phyloP scores from a whole-genome alignment of 2,888 invertebrate genomes.

The Drosophila birchii region DNA sequence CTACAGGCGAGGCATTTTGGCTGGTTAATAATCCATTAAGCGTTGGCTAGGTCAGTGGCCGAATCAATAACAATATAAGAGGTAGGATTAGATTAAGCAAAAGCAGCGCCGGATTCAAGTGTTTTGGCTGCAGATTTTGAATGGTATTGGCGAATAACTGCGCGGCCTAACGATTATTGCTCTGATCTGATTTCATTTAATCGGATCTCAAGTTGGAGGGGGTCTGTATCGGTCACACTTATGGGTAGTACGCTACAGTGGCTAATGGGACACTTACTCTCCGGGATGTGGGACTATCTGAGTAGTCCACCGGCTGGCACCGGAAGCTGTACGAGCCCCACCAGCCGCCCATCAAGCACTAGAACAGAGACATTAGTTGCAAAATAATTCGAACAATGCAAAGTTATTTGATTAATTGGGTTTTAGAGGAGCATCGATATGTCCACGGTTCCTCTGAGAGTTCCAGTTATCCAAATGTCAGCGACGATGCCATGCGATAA shows the following conservation, averaged over 20 bases:
- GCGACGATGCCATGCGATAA: slow-evolving; percentile 38
- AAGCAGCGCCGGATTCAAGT: slow-evolving; percentile 17
- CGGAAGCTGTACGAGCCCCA: slow-evolving; percentile 94
- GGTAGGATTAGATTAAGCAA: slow-evolving; percentile 43
- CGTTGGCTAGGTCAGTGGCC: slow-evolving; percentile 33
- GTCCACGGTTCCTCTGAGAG: slow-evolving; percentile 13
- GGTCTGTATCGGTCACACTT: slow-evolving; percentile 19
- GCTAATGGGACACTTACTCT: slow-evolving; percentile 89
- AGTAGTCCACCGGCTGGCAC: slow-evolving; percentile 96
- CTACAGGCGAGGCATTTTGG: slow-evolving; percentile 41
- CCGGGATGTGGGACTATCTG: slow-evolving; percentile 90
- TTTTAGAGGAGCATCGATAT: background rate
- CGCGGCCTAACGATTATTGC: slow-evolving; percentile 4
- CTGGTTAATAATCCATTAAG: slow-evolving; percentile 42
- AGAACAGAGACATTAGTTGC: slow-evolving; percentile 83
- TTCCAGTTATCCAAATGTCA: slow-evolving; percentile 53
- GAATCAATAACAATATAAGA: slow-evolving; percentile 23
- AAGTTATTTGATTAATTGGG: slow-evolving; percentile 8
- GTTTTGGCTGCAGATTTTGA: slow-evolving; percentile 23
- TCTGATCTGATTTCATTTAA: background rate
- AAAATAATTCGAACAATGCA: slow-evolving; percentile 53
- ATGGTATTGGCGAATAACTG: slow-evolving; percentile 29
- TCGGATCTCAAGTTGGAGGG: slow-evolving; percentile 1
- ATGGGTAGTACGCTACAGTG: slow-evolving; percentile 10
- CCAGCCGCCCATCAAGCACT: slow-evolving; percentile 96